phyloP scores from a whole-genome alignment of 2,888 invertebrate species.

The Andrena camellia region DNA sequence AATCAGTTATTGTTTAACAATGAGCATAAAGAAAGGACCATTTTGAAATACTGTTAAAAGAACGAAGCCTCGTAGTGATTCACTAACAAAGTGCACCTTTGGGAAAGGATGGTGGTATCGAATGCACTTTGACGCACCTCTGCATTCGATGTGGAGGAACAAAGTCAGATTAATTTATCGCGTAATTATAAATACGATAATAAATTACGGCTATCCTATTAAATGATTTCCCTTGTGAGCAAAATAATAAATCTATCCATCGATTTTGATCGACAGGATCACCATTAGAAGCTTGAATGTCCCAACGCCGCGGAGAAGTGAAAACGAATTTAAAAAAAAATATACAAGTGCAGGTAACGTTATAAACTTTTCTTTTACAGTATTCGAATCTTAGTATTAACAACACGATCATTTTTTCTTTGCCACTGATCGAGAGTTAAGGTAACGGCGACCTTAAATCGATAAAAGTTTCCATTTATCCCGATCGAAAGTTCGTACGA shows the following conservation, averaged over 20 bases:
- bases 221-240: not conserved
- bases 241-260: not conserved
- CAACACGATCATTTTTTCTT: not conserved
- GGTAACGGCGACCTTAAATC: not conserved
- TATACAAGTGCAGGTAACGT: not conserved
- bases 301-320: not conserved
- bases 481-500: not conserved
- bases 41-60: constrained; percentile 14
- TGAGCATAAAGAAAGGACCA: not conserved
- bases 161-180: constrained; percentile 8
- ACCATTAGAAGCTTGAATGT: constrained; percentile 1
- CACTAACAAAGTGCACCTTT: not conserved
- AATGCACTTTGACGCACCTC: not conserved
- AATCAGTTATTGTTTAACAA: not conserved
- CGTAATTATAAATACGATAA: constrained; percentile 4
- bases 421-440: not conserved
- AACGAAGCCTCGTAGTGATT: constrained; percentile 8
- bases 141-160: not conserved
- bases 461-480: not conserved
- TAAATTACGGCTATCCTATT: not conserved
- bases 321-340: not conserved
- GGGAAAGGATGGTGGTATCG: not conserved
- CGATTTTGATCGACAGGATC: not conserved
- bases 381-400: not conserved
- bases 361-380: not conserved